Conservation (phyloP, 2,888 invertebrate species). For the Perizoma affinitatum region DNA sequence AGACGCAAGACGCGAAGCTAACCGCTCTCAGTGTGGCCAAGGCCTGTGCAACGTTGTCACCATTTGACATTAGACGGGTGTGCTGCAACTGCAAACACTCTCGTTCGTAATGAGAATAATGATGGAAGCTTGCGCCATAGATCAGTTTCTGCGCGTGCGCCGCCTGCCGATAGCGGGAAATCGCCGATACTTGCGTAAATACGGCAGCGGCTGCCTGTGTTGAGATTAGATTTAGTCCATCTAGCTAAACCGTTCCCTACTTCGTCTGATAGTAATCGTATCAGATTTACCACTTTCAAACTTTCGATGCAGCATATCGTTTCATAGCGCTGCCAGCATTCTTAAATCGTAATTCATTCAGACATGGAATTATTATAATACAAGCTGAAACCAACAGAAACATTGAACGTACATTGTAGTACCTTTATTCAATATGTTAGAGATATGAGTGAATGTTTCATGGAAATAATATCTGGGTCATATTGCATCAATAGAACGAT, state of each 20-base stretch:
- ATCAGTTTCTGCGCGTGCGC: conserved; percentile 66
- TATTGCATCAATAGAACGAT: conserved; percentile 75
- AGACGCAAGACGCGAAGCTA: too few relatives aligned
- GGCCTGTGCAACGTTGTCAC: conserved; percentile 52
- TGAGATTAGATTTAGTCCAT: conserved; percentile 55
- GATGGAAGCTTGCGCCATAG: conserved; percentile 76
- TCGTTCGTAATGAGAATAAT: conserved; percentile 74
- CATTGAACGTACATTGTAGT: conserved; percentile 3
- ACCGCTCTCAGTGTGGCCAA: too few relatives aligned
- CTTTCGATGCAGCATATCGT: conserved; percentile 27
- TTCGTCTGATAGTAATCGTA: conserved; percentile 43
- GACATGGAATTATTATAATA: not conserved
- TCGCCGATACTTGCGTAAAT: conserved; percentile 78
- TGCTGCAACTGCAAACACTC: conserved; percentile 63
- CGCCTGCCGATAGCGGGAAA: conserved; percentile 69
- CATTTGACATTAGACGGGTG: conserved; percentile 55
- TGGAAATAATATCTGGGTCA: conserved; percentile 73
- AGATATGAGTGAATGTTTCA: conserved; percentile 54
- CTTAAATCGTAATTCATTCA: conserved; percentile 20
- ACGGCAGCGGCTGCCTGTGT: conserved; percentile 59
- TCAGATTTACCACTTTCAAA: conserved; percentile 38
- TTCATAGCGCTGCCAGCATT: conserved; percentile 25
- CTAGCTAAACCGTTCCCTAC: conserved; percentile 43
- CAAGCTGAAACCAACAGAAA: conserved; percentile 2
- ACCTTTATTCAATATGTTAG: conserved; percentile 19